Evolutionary conservation across 2,888 invertebrate species (phyloP), one percentile per base, ranked within the genome.

Genomic region (Drosophila buzzatii): DNA sequence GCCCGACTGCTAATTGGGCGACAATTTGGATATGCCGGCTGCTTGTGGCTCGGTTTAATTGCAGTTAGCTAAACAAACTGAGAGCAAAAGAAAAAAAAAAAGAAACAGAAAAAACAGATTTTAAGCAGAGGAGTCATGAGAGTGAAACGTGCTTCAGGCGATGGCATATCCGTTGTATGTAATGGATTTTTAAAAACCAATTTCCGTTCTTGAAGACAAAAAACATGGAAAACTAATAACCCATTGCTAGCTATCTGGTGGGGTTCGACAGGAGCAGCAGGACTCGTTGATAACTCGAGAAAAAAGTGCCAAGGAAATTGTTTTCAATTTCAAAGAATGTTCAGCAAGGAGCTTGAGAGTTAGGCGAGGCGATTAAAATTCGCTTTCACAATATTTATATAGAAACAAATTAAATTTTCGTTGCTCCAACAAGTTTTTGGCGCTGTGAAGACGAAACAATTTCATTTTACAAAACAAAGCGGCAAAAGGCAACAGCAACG

Each of bases 181-280:
- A 89, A 86, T 89, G 85, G 86, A 76, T 86, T 89, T 86, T 89
- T 82, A 79, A 86, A 86, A 86, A 86, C 87, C 85, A 86, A 86
- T 86, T 86, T 86, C 86, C 86, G 86, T 58, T 84, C 56, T 51
- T 59, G 31, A 70, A 47, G 79, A 71, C 53, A 53, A 35, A 52
- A 76, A 81, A 79, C 85, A 83, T 79, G 73, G 69, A 77, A 89
- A 86, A 89, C 87, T 88, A 85, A 85, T 85, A 85, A 88, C 85
- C 89, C 86, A 80, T 88, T 88, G 73, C 78, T 47, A 45, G 63
- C 62, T 8, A 12, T 33, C 33, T 51, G 31, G 41, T 49, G 45
- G 61, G 72, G 23, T 62, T 67, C 58, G 68, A 64, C 70, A 62
- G 42, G 41, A 33, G 59, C 55, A 35, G 63, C 2, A 44, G 42